Evolutionary conservation across 2,797 vertebrate genomes (phyloP), one percentile per base, ranked within the genome.

Genomic region (Siniperca scherzeri): DNA sequence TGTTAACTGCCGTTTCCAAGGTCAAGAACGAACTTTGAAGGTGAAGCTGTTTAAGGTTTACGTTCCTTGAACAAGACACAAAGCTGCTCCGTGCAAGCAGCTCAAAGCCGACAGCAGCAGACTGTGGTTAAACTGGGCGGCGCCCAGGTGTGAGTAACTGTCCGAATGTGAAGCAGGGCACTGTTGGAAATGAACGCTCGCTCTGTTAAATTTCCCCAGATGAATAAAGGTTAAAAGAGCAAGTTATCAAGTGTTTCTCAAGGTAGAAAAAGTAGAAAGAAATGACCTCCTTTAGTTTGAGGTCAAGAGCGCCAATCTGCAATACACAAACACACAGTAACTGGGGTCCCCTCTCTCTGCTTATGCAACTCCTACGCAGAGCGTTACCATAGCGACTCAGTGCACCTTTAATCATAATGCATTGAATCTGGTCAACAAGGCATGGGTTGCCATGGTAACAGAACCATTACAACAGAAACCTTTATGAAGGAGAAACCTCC

Each of bases 311-410:
- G 10, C 19, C 6, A 27, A 36, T 66, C 42, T 66, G 21, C 36
- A 52, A 50, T 36, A 65, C 78, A 73, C 25, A 73, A 36, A 53
- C n/a, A 71, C n/a, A n/a, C 42, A 74, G 59, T 40, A 62, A 70
- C 48, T 12, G 66, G 61, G 71, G 60, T 62, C 77, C 25, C 67
- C 57, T 64, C 30, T 40, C 73, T 53, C 33, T 25, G n/a, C 78
- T 90, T 79, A 87, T 82, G 82, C 30, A 87, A 84, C 48, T 13
- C 81, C 82, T 87, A 89, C 60, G 52, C 68, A 83, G 67, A 72
- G 30, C 1, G 83, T 91, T 90, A 76, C 78, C 85, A 88, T 78
- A 70, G 72, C 0, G 4, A 93, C 71, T 46, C 3, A 2, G 64
- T 25, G 70, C 83, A 83, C 76, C 84, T 87, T 89, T 85, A 76